phyloP scores from a whole-genome alignment of 2,888 invertebrate genomes.

The Scaptomyza parva region DNA sequence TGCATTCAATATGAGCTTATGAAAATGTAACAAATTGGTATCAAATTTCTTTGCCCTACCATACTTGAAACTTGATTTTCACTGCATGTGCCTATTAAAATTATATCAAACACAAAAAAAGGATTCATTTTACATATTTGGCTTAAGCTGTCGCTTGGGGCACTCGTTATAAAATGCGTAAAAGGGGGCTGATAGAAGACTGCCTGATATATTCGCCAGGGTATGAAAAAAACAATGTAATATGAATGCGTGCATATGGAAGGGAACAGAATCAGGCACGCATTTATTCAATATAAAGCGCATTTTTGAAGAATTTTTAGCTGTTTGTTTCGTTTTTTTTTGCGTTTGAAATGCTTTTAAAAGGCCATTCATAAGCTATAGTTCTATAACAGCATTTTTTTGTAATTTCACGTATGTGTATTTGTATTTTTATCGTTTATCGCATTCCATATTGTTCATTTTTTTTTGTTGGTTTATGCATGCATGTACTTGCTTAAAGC shows the following conservation, averaged over 20 bases:
- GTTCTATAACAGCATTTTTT: constrained; percentile 60
- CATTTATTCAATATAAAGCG: not conserved
- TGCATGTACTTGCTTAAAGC: constrained; percentile 48
- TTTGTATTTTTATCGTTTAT: constrained; percentile 46
- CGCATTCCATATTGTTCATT: constrained; percentile 36
- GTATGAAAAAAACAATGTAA: not conserved
- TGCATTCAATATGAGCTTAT: not conserved
- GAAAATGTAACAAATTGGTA: not conserved
- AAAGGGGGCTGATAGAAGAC: not conserved
- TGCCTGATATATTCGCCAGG: not conserved
- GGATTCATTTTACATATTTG: not conserved
- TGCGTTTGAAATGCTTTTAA: constrained; percentile 69
- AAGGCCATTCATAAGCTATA: constrained; percentile 70
- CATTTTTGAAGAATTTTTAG: constrained; percentile 24
- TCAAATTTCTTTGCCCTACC: not conserved
- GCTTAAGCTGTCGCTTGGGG: not conserved
- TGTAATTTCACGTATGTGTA: constrained; percentile 52
- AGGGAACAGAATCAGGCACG: not conserved
- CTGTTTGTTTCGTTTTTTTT: constrained; percentile 64
- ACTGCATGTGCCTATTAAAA: not conserved
- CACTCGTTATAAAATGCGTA: not conserved
- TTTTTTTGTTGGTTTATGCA: constrained; percentile 13
- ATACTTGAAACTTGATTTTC: not conserved
- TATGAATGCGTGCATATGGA: not conserved
- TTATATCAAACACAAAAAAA: not conserved